Percentiles rank a stretch among this genome's conserved stretches.
Evolutionary conservation across 2,113 vertebrate species (phyloP).

Genomic region (Brevimyrus niger): DNA sequence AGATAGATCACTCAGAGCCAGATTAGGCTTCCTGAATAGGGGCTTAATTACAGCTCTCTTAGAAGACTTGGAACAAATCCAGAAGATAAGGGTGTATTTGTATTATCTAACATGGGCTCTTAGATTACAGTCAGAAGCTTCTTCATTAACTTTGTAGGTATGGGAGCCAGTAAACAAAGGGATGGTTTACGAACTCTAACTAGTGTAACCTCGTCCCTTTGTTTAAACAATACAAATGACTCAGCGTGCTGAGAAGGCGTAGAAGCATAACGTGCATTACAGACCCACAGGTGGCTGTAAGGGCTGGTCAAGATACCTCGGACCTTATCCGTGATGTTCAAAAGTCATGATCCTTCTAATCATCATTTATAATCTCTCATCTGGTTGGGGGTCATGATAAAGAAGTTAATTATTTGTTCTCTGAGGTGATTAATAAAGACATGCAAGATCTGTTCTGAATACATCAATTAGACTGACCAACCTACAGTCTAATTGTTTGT

Average conservation of each 20-base stretch:
- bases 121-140: not conserved
- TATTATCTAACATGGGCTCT: not conserved
- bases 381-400: not conserved
- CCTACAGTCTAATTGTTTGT: not conserved
- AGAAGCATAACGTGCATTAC: not conserved
- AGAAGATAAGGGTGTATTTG: not conserved
- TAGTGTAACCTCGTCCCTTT: not conserved
- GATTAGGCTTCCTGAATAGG: not conserved
- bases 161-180: not conserved
- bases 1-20: not conserved
- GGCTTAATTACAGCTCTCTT: not conserved
- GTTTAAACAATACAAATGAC: not conserved
- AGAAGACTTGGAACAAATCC: not conserved
- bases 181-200: slow-evolving; percentile 6
- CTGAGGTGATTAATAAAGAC: not conserved
- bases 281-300: not conserved
- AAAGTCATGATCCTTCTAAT: not conserved
- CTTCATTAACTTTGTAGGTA: not conserved
- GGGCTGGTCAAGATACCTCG: not conserved
- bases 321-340: not conserved
- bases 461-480: not conserved
- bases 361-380: not conserved
- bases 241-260: not conserved
- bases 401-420: not conserved
- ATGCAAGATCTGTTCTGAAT: not conserved